Conservation (phyloP, 53 echinoderm and acorn worm species). For the Hippasteria phrygiana region DNA sequence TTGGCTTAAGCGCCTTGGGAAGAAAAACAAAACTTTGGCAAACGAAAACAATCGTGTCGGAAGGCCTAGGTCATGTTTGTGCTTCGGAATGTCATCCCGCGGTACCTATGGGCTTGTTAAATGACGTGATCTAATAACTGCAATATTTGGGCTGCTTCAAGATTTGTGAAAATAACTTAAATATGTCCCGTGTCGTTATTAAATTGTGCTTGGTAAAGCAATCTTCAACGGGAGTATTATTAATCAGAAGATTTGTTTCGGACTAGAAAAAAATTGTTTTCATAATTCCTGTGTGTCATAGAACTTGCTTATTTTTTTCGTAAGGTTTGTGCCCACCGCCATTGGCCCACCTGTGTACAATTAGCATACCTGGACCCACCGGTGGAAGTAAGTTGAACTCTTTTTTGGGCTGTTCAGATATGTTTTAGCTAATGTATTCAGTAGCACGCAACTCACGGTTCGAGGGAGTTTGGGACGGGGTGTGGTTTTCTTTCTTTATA, state of each 20-base stretch:
- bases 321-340: conserved; percentile 79
- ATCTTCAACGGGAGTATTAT: too few relatives aligned
- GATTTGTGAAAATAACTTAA: too few relatives aligned
- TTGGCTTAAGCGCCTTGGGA: neutral
- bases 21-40: neutral
- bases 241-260: too few relatives aligned
- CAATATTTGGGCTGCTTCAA: too few relatives aligned
- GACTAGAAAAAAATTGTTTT: too few relatives aligned
- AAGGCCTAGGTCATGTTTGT: neutral
- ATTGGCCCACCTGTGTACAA: conserved; percentile 71
- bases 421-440: neutral
- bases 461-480: too few relatives aligned
- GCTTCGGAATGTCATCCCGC: neutral
- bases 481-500: too few relatives aligned
- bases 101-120: too few relatives aligned
- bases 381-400: conserved; percentile 63
- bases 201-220: too few relatives aligned
- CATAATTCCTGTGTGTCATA: neutral
- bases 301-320: neutral
- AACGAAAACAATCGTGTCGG: neutral
- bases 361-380: conserved; percentile 35
- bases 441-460: neutral
- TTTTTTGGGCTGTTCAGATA: neutral
- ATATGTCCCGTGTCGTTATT: too few relatives aligned
- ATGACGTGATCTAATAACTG: too few relatives aligned